Conservation (phyloP, 2,797 vertebrate genomes). For the Xyrichtys novacula region DNA sequence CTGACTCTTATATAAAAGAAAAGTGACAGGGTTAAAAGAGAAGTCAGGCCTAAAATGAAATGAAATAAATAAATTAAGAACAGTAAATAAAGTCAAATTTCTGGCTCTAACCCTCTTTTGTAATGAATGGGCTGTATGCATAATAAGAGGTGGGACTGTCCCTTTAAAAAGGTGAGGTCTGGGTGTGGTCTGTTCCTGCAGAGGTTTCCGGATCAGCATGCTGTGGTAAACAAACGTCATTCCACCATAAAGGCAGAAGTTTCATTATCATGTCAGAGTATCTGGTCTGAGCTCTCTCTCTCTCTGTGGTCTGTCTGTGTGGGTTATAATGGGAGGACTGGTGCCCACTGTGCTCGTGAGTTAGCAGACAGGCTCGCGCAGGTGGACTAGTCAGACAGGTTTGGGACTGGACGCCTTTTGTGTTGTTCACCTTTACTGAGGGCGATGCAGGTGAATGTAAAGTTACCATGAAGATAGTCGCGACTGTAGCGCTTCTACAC, state of each 20-base stretch:
- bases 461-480: slow-evolving; percentile 60
- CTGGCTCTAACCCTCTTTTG: too few species aligned
- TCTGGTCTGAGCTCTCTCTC: neutral
- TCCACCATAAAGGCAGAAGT: neutral
- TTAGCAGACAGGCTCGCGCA: slow-evolving; percentile 3
- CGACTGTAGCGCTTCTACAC: slow-evolving; percentile 48
- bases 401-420: slow-evolving; percentile 12
- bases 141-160: slow-evolving; percentile 8
- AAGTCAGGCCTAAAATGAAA: too few species aligned
- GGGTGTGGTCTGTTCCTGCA: slow-evolving; percentile 63
- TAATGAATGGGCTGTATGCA: neutral
- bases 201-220: slow-evolving; percentile 67
- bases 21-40: too few species aligned
- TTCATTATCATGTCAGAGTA: slow-evolving; percentile 6
- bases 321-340: slow-evolving; percentile 37
- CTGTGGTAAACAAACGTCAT: slow-evolving; percentile 56
- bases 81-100: too few species aligned
- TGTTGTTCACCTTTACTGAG: slow-evolving; percentile 31
- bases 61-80: too few species aligned
- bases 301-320: neutral
- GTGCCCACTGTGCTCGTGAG: neutral
- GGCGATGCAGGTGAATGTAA: slow-evolving; percentile 58
- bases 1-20: too few species aligned
- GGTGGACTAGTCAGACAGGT: slow-evolving; percentile 68
- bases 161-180: slow-evolving; percentile 78